Evolutionary conservation across 1,140 invertebrate genomes (phyloP).

Genomic region (Eueides isabella): DNA sequence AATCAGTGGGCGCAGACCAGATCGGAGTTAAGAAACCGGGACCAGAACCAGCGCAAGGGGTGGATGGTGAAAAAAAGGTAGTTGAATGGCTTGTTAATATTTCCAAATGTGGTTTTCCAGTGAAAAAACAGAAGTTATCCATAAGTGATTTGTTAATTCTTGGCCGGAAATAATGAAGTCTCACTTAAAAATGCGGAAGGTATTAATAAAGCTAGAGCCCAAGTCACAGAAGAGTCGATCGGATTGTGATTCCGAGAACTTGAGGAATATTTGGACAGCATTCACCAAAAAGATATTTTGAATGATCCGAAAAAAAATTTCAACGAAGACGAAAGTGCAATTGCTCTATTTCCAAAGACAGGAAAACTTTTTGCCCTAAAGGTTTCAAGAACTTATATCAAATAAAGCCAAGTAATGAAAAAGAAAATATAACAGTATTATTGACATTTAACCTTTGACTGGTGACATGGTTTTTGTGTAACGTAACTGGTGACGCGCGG

Average conservation of each 20-base stretch:
- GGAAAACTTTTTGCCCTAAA: conserved; percentile 44
- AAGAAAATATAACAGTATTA: conserved; percentile 49
- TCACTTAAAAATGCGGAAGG: conserved; percentile 89
- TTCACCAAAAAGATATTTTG: conserved; percentile 46
- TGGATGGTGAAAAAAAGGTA: conserved; percentile 44
- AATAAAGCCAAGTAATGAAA: no score
- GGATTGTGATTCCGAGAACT: conserved; percentile 22
- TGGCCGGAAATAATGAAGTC: conserved; percentile 32
- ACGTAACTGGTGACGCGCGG: no score
- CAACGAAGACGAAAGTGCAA: conserved; percentile 61
- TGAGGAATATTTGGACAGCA: conserved; percentile 38
- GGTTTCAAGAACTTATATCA: conserved; percentile 46
- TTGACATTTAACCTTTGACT: no score
- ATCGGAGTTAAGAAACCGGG: conserved; percentile 46
- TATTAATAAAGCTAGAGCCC: conserved; percentile 66
- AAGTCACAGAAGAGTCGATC: conserved; percentile 41
- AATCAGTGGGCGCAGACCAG: conserved; percentile 40
- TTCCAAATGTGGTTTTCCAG: conserved; percentile 46
- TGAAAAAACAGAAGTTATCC: conserved; percentile 37
- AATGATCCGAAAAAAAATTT: conserved; percentile 50
- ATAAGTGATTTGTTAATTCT: conserved; percentile 34
- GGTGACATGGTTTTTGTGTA: no score
- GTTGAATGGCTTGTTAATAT: conserved; percentile 47
- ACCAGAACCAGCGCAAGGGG: conserved; percentile 42
- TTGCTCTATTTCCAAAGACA: conserved; percentile 59